Evolutionary conservation across 1,140 invertebrate species (phyloP).

Genomic region (Leptoteleia sp.): DNA sequence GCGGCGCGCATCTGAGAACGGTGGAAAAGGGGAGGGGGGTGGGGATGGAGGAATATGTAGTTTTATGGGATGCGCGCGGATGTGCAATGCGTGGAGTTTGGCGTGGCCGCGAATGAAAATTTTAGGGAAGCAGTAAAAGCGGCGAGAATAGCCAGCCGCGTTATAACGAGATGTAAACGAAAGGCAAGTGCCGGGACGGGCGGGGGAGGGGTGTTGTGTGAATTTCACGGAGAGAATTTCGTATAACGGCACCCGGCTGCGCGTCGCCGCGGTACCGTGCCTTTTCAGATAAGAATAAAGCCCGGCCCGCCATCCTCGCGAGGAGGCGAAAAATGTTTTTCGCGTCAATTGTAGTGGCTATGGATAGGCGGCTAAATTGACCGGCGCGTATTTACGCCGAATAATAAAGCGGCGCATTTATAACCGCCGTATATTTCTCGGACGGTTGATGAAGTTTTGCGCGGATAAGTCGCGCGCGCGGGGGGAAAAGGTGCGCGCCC

Average conservation of each 20-base stretch:
- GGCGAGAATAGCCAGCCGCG: conserved; percentile 56
- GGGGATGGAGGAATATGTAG: conserved; percentile 22
- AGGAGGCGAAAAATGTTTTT: conserved; percentile 17
- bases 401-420: conserved; percentile 43
- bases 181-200: conserved; percentile 45
- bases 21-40: conserved; percentile 34
- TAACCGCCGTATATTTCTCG: conserved; percentile 32
- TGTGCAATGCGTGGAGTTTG: conserved; percentile 37
- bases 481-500: conserved; percentile 5
- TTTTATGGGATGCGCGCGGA: conserved; percentile 50
- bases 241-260: conserved; percentile 62
- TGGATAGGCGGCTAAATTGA: conserved; percentile 20
- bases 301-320: conserved; percentile 7
- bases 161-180: conserved; percentile 76
- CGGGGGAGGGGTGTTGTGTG: conserved; percentile 60
- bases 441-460: conserved; percentile 38
- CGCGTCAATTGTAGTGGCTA: not conserved
- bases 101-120: conserved; percentile 55
- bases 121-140: conserved; percentile 66
- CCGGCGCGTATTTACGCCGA: conserved; percentile 20
- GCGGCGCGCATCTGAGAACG: conserved; percentile 22
- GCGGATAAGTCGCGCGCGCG: conserved; percentile 24
- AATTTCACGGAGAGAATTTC: conserved; percentile 67
- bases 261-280: conserved; percentile 28
- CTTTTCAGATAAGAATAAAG: conserved; percentile 47